A percentile compares a stretch with the other conserved stretches of the same genome.
Conservation (phyloP, 2,113 vertebrate genomes). For the Prunella fulvescens region DNA sequence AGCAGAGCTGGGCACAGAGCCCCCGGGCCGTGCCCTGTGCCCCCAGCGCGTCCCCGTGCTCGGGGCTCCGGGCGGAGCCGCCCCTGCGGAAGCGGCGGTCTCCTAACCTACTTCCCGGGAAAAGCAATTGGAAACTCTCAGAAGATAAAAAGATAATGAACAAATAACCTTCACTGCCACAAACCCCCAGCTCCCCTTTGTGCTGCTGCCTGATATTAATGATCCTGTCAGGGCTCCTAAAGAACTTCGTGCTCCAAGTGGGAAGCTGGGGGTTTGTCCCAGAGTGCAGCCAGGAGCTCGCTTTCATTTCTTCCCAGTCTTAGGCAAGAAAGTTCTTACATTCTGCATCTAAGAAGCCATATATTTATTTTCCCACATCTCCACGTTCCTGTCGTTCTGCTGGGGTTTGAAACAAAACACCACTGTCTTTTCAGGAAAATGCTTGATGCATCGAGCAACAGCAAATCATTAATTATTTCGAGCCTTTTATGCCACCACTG, state of each 20-base stretch:
- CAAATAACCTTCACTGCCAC: slow-evolving; percentile 20
- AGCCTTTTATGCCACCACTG: slow-evolving; percentile 3
- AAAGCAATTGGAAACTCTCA: neutral
- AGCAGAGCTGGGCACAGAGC: neutral
- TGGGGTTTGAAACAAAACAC: neutral
- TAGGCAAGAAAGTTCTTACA: neutral
- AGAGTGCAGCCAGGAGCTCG: neutral
- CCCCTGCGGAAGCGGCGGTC: neutral
- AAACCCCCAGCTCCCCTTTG: neutral
- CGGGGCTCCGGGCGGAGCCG: neutral
- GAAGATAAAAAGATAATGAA: slow-evolving; percentile 24
- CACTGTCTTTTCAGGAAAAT: neutral
- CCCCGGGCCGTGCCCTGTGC: rapidly evolving
- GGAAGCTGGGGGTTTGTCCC: neutral
- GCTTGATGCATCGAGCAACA: neutral
- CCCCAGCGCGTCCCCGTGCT: rapidly evolving
- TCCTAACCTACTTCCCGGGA: neutral
- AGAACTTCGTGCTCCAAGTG: neutral
- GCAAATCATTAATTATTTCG: slow-evolving; percentile 9
- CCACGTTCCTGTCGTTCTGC: neutral
- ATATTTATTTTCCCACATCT: neutral
- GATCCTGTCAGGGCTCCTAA: neutral
- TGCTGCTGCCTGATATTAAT: neutral
- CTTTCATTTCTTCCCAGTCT: neutral
- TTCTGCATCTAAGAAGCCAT: neutral